Evolutionary conservation across 1,140 invertebrate species (phyloP).

Genomic region (Vanessa tameamea): DNA sequence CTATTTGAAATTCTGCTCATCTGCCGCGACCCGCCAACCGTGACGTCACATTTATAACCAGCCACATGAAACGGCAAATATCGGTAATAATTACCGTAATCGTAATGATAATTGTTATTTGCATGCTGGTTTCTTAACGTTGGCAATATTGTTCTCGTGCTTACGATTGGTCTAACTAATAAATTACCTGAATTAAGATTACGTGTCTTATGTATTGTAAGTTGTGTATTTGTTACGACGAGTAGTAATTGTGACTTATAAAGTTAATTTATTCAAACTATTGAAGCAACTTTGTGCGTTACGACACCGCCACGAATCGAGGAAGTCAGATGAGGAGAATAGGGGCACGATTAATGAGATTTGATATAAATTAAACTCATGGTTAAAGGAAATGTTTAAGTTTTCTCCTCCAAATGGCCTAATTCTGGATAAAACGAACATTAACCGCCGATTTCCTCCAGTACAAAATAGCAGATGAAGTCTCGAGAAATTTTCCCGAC

Average conservation of each 20-base stretch:
- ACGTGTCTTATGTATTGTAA: slow-evolving; percentile 16
- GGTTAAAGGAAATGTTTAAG: neutral
- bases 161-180: slow-evolving; percentile 5
- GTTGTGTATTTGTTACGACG: neutral
- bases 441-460: too few species aligned
- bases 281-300: neutral
- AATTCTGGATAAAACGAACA: too few species aligned
- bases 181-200: slow-evolving; percentile 10
- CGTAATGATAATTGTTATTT: slow-evolving; percentile 14
- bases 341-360: neutral
- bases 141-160: slow-evolving; percentile 6
- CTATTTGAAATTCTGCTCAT: slow-evolving; percentile 58
- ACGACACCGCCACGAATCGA: neutral
- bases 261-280: slow-evolving; percentile 3
- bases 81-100: slow-evolving; percentile 45
- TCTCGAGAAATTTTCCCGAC: too few species aligned
- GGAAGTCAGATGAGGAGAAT: neutral
- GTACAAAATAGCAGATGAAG: too few species aligned
- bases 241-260: slow-evolving; percentile 9
- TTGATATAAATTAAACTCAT: neutral
- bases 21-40: slow-evolving; percentile 49
- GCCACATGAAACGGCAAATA: slow-evolving; percentile 31
- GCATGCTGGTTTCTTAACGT: slow-evolving; percentile 3
- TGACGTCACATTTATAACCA: slow-evolving; percentile 47
- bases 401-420: too few species aligned